Conservation (phyloP, 2,888 invertebrate genomes). For the Eurois occulta region DNA sequence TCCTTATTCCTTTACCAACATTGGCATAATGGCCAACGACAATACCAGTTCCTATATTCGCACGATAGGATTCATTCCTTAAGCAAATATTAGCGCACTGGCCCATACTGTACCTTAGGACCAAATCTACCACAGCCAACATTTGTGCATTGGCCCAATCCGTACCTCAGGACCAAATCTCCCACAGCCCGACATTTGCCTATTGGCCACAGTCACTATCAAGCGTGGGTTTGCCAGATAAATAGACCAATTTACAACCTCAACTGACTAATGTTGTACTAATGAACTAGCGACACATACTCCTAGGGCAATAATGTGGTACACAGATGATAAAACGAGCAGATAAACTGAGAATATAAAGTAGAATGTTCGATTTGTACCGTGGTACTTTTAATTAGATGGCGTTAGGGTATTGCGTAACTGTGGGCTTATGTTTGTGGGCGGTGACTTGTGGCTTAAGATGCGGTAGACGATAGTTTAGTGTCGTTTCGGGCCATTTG, state of each 20-base stretch:
- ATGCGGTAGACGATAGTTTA: constrained; percentile 36
- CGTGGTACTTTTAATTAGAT: constrained; percentile 55
- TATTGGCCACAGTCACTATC: constrained; percentile 44
- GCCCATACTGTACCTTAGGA: background rate
- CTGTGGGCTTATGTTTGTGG: constrained; percentile 38
- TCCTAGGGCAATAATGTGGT: constrained; percentile 62
- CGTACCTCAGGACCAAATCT: background rate
- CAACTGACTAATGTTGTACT: constrained; percentile 84
- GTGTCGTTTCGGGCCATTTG: constrained; percentile 1
- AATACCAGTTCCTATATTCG: background rate
- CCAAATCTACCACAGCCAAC: background rate
- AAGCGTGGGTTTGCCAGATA: constrained; percentile 82
- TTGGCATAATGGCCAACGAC: background rate
- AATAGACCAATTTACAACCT: constrained; percentile 83
- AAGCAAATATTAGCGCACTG: constrained; percentile 17
- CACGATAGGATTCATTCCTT: background rate
- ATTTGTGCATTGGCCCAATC: background rate
- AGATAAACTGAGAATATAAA: constrained; percentile 60
- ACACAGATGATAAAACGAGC: constrained; percentile 59
- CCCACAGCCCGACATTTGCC: constrained; percentile 40
- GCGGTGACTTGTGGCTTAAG: constrained; percentile 47
- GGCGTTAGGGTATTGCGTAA: constrained; percentile 52
- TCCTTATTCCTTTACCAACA: constrained; percentile 22
- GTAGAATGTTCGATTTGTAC: constrained; percentile 57
- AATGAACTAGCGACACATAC: constrained; percentile 85